phyloP scores from a whole-genome alignment of 64 coral and sea anemone genomes.

The Actinia equina region DNA sequence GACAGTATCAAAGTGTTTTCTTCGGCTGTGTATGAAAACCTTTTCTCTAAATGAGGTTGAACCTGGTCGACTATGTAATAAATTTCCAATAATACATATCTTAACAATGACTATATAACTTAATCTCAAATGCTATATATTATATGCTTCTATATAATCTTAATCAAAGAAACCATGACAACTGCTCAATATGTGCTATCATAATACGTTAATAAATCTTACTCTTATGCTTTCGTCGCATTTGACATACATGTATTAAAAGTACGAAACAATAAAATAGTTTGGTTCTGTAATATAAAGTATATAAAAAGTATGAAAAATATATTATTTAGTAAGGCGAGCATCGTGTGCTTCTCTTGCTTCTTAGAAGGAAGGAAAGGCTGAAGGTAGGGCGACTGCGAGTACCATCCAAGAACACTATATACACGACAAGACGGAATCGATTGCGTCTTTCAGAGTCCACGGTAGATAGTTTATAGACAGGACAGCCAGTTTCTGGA shows the following conservation, averaged over 20 bases:
- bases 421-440: conserved; percentile 64
- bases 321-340: conserved; percentile 44
- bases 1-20: neutral
- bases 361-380: conserved; percentile 65
- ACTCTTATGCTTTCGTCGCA: neutral
- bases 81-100: neutral
- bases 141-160: neutral
- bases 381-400: conserved; percentile 74
- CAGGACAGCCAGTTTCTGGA: conserved; percentile 54
- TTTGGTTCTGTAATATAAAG: neutral
- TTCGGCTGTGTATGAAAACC: neutral
- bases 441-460: conserved; percentile 79
- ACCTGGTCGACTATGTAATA: neutral
- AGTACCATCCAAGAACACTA: conserved; percentile 59
- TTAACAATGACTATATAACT: neutral
- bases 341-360: conserved; percentile 52
- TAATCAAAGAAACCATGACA: neutral
- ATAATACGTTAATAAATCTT: neutral
- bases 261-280: neutral
- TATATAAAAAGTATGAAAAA: neutral
- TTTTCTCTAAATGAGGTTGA: neutral
- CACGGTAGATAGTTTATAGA: conserved; percentile 87
- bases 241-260: neutral
- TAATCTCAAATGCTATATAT: neutral
- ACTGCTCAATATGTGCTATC: neutral